Evolutionary conservation across 92 coral and sea anemone species (phyloP).

Genomic region (Phenganax marumi): DNA sequence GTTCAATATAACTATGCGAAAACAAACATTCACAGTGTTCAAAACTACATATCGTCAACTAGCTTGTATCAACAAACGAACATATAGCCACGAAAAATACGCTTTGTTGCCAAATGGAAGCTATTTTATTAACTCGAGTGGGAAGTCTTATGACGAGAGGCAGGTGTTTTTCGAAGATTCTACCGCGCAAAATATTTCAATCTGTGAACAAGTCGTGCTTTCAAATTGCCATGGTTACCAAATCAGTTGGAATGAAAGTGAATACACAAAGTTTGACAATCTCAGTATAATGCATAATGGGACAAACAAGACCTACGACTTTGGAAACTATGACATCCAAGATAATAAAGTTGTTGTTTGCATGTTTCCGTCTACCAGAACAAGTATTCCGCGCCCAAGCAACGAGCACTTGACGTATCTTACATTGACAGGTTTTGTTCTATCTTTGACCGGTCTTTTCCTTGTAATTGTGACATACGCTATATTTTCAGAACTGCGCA

Average conservation of each 20-base stretch:
- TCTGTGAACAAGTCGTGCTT: conserved; percentile 7
- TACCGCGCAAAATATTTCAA: background rate
- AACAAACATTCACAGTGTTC: background rate
- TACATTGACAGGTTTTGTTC: background rate
- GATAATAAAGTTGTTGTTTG: background rate
- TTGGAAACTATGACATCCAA: background rate
- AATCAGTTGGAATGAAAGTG: background rate
- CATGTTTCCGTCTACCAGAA: background rate
- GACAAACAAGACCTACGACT: background rate
- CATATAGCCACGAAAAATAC: background rate
- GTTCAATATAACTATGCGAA: background rate
- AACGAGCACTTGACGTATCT: background rate
- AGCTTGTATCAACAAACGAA: conserved; percentile 1
- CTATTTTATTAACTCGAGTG: background rate
- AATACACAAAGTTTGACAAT: background rate
- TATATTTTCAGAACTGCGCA: conserved; percentile 12
- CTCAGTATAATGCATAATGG: background rate
- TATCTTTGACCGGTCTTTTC: background rate
- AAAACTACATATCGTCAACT: conserved; percentile 16
- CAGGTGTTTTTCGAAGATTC: background rate
- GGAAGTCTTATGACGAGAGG: background rate
- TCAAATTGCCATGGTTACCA: background rate
- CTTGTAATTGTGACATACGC: conserved; percentile 10
- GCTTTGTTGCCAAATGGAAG: background rate
- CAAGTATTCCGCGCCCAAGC: background rate